Evolutionary conservation across 2,797 vertebrate species (phyloP).

Genomic region (Mustela erminea): DNA sequence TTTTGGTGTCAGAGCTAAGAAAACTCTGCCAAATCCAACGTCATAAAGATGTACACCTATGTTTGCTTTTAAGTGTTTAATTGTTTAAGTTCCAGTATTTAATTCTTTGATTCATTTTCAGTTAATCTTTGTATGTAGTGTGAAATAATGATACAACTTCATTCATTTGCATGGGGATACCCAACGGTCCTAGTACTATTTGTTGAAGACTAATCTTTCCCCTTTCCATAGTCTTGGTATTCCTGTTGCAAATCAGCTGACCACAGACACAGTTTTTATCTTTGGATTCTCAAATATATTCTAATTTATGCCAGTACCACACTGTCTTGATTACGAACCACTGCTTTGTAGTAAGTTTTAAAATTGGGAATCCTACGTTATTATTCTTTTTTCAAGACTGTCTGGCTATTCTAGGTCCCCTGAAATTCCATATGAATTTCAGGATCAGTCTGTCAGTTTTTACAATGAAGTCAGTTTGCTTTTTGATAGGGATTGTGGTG

Average conservation of each 20-base stretch:
- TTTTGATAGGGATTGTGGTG: background rate
- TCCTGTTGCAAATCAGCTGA: background rate
- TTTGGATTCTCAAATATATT: conserved; percentile 12
- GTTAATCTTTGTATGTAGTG: background rate
- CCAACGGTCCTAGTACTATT: background rate
- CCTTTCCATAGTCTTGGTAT: background rate
- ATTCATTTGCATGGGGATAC: background rate
- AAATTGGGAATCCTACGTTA: background rate
- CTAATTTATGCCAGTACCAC: background rate
- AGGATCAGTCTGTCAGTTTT: background rate
- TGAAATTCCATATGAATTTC: background rate
- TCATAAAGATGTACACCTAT: background rate
- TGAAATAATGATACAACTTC: background rate
- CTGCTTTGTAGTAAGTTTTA: background rate
- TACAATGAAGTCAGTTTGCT: background rate
- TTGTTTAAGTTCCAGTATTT: conserved; percentile 28
- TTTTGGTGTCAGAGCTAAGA: background rate
- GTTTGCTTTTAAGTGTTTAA: background rate
- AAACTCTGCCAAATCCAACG: background rate
- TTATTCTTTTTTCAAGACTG: background rate
- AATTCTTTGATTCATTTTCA: conserved; percentile 11
- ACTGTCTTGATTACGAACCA: background rate
- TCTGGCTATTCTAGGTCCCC: background rate
- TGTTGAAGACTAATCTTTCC: background rate
- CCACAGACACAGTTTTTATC: background rate